Base-by-base conservation (phyloP, 2,888 invertebrate species). In the Phoenoteleia sp. region DNA sequence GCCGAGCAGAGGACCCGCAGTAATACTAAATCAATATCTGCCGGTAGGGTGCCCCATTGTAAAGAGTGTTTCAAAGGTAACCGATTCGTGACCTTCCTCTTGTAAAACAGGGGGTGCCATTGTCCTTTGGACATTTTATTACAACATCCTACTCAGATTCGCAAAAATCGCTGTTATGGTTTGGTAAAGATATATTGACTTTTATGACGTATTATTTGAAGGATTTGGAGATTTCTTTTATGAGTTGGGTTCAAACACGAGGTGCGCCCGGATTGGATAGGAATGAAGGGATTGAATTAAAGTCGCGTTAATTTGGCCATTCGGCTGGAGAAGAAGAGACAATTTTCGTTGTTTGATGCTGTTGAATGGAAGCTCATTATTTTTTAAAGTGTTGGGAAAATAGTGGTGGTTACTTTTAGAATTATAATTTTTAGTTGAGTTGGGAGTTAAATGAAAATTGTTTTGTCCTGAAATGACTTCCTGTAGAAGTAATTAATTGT, bases 11-110 rank as follows among this genome's bases (percentile, higher is more conserved):
- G 88, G 76, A 87, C 88, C 90, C 90, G 87, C 88, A 86, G 89
- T 92, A 92, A 92, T 91, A 91, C 91, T 92, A 92, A 92, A 92
- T 92, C 92, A 92, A 92, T 92, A 92, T 92, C 91, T 90, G 86
- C 81, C 87, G 88, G 89, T 87, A 87, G 90, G 88, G 90, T 87
- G 87, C 86, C 82, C 60, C 81, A 67, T 84, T 87, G 82, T 88
- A 85, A 79, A 89, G 91, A 91, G 89, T 91, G 90, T 88, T 92
- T 90, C 90, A 87, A 91, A 90, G 89, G 87, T 86, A 83, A 72
- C 79, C 72, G 79, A 72, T 83, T 90, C 82, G 87, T 85, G 77
- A 83, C 83, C 83, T 83, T 83, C 77, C 67, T 58, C 47, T 72
- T 66, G 52, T 69, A 58, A 69, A 72, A 77, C 54, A 11, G 58